Evolutionary conservation across 2,888 invertebrate species (phyloP).

Genomic region (Choreutis nemorana): DNA sequence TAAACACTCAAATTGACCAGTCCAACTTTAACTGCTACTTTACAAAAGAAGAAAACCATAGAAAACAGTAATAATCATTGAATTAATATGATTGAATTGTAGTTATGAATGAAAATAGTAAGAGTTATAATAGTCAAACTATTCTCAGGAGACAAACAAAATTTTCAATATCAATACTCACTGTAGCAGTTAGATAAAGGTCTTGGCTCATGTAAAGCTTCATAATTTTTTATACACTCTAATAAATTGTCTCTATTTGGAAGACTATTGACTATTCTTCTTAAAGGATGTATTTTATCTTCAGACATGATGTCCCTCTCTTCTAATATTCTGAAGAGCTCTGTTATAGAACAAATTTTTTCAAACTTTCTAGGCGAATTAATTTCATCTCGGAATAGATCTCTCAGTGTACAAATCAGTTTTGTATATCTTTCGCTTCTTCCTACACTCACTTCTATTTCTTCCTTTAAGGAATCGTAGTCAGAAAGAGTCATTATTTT

Average conservation of each 20-base stretch:
- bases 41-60: no score
- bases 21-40: no score
- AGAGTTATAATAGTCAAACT: no score
- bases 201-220: conserved; percentile 20
- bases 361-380: conserved; percentile 46
- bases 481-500: conserved; percentile 32
- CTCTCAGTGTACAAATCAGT: conserved; percentile 32
- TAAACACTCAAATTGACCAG: no score
- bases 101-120: no score
- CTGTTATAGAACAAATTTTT: conserved; percentile 30
- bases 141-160: no score
- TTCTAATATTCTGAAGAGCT: conserved; percentile 40
- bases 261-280: conserved; percentile 30
- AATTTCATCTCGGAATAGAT: conserved; percentile 33
- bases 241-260: conserved; percentile 23
- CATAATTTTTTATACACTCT: conserved; percentile 28
- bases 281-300: conserved; percentile 35
- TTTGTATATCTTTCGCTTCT: conserved; percentile 27
- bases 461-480: conserved; percentile 26
- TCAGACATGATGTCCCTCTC: conserved; percentile 39
- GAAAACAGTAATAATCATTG: no score
- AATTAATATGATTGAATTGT: no score
- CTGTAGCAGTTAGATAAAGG: no score
- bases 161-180: no score
- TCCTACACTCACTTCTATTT: conserved; percentile 26